These are phyloP conservation scores for Agapostemon virescens DNA, from an alignment of 2,888 invertebrate genomes.

Conservation along the genomic window DNA sequence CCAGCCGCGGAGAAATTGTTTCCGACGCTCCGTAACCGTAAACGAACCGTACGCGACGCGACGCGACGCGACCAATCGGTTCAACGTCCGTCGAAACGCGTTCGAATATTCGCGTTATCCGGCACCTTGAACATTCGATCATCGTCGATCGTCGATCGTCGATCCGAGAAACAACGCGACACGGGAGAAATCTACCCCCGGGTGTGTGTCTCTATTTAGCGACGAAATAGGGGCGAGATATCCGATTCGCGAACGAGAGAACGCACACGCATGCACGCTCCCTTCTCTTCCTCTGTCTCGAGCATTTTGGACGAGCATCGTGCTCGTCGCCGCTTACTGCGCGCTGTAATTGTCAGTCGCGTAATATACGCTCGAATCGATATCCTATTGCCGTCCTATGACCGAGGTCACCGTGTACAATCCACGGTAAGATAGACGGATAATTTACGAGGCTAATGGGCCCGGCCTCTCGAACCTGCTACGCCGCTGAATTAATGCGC, in stretches of 20 bases:
- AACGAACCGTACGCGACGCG: too few relatives aligned
- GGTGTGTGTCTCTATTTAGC: slow-evolving; percentile 43
- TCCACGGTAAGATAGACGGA: slow-evolving; percentile 45
- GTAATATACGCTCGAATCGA: slow-evolving; percentile 56
- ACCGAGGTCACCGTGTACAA: slow-evolving; percentile 15
- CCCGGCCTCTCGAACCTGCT: slow-evolving; percentile 16
- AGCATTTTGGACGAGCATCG: slow-evolving; percentile 52
- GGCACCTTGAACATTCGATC: slow-evolving; percentile 6
- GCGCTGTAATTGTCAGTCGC: slow-evolving; percentile 54
- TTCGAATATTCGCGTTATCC: neutral
- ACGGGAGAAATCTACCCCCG: slow-evolving; percentile 1
- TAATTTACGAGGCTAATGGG: slow-evolving; percentile 54
- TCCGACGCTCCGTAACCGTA: too few relatives aligned
- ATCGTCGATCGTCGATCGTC: slow-evolving; percentile 50
- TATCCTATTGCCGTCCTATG: slow-evolving; percentile 50
- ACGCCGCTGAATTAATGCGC: slow-evolving; percentile 7
- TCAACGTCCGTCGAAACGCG: too few relatives aligned
- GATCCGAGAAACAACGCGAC: slow-evolving; percentile 6
- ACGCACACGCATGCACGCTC: too few relatives aligned
- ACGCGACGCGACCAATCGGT: too few relatives aligned
- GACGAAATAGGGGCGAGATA: neutral
- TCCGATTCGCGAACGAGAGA: neutral
- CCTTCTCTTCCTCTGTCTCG: slow-evolving; percentile 25
- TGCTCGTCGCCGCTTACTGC: slow-evolving; percentile 19
- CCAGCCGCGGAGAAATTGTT: too few relatives aligned